Conservation (phyloP, 2,113 vertebrate genomes). For the Pristiophorus japonicus region DNA sequence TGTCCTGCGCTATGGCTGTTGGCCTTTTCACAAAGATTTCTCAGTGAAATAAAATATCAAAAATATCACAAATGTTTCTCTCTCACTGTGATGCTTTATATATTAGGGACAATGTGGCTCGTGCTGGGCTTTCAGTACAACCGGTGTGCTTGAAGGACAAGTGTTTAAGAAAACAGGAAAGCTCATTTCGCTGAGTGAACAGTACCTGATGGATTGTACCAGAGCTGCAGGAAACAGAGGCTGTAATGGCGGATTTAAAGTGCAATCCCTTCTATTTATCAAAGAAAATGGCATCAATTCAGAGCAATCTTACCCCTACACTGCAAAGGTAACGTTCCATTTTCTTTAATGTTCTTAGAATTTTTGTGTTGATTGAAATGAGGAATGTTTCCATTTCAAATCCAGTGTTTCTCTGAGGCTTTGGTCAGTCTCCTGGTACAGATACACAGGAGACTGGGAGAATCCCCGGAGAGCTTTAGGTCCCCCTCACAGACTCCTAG, state of each 20-base stretch:
- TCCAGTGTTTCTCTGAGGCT: not conserved
- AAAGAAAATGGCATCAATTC: constrained; percentile 54
- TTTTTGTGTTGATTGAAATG: not conserved
- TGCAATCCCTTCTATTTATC: constrained; percentile 63
- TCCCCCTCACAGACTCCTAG: not conserved
- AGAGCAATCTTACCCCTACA: constrained; percentile 59
- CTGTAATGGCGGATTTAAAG: constrained; percentile 66
- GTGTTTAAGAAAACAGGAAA: constrained; percentile 58
- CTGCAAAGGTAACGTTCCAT: constrained; percentile 50
- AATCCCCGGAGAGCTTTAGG: not conserved
- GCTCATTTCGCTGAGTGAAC: constrained; percentile 62
- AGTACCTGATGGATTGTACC: constrained; percentile 67
- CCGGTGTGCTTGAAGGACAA: constrained; percentile 64
- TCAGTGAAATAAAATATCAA: not conserved
- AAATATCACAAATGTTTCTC: not conserved
- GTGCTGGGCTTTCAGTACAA: constrained; percentile 71
- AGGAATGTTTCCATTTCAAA: not conserved
- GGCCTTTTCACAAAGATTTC: not conserved
- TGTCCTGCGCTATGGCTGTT: not conserved
- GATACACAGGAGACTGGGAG: not conserved
- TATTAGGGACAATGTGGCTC: constrained; percentile 64
- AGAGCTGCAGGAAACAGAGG: constrained; percentile 58
- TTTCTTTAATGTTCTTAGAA: not conserved
- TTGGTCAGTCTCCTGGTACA: not conserved
- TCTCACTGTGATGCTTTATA: not conserved